These are phyloP conservation scores for Ophion ventricosus DNA, from an alignment of 2,888 invertebrate genomes.

Conservation along the genomic window DNA sequence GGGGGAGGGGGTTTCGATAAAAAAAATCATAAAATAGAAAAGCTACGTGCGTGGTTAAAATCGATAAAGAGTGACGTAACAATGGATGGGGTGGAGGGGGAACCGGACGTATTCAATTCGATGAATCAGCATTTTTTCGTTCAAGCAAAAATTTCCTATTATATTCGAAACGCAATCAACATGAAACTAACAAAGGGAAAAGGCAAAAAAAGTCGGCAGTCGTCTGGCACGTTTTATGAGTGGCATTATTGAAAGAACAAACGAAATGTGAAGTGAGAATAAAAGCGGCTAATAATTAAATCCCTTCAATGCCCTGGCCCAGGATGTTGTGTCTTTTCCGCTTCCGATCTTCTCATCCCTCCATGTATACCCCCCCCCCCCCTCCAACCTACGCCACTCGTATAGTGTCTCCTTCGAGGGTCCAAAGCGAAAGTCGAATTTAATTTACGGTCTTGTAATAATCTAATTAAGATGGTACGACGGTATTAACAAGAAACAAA, in stretches of 20 bases:
- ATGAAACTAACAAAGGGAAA: neutral
- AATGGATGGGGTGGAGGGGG: neutral
- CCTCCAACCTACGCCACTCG: neutral
- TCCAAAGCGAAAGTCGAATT: slow-evolving; percentile 54
- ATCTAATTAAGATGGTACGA: slow-evolving; percentile 66
- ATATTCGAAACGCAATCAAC: neutral
- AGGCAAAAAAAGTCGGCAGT: neutral
- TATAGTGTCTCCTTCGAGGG: slow-evolving; percentile 1
- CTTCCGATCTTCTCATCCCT: neutral
- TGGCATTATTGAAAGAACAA: slow-evolving; percentile 2
- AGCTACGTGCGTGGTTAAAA: slow-evolving; percentile 30
- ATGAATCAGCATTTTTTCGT: slow-evolving; percentile 15
- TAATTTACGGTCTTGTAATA: slow-evolving; percentile 64
- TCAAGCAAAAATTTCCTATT: slow-evolving; percentile 14
- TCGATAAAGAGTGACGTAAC: slow-evolving; percentile 35
- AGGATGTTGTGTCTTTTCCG: slow-evolving; percentile 33
- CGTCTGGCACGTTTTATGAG: neutral
- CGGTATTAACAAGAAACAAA: slow-evolving; percentile 47
- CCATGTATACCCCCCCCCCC: neutral
- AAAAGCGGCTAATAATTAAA: slow-evolving; percentile 47
- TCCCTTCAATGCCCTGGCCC: slow-evolving; percentile 43
- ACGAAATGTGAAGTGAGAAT: slow-evolving; percentile 13
- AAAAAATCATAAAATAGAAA: slow-evolving; percentile 44
- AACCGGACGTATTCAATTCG: neutral
- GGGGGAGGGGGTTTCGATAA: slow-evolving; percentile 22